Conservation (phyloP, 2,797 vertebrate species). For the Schizothorax lantsangensis region DNA sequence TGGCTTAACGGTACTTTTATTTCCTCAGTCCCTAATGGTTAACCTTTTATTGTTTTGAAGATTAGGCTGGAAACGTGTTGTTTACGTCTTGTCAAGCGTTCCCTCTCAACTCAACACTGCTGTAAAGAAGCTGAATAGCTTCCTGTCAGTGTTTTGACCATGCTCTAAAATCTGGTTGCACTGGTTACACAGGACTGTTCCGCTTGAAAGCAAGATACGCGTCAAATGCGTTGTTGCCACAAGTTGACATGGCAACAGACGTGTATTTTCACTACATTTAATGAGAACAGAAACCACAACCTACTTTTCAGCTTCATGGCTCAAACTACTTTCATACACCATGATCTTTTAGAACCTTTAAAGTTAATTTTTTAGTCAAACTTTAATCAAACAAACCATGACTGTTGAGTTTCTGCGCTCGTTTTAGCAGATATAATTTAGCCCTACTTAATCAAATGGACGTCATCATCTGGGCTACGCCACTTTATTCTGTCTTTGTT, state of each 20-base stretch:
- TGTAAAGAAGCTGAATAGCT: background rate
- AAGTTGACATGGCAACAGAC: constrained; percentile 15
- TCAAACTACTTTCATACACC: background rate
- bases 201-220: background rate
- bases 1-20: background rate
- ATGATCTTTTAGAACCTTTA: background rate
- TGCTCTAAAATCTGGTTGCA: background rate
- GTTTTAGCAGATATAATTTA: background rate
- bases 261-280: background rate
- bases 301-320: background rate
- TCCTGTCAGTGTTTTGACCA: constrained; percentile 2
- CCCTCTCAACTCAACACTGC: background rate
- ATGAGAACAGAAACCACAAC: background rate
- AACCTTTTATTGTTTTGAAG: background rate
- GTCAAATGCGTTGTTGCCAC: background rate
- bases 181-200: background rate
- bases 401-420: background rate
- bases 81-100: constrained; percentile 13
- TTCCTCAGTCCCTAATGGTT: constrained; percentile 3
- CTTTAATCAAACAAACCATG: background rate
- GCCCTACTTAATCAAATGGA: background rate
- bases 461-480: background rate
- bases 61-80: constrained; percentile 5
- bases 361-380: background rate
- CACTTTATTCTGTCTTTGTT: constrained; percentile 18